Conservation (phyloP, 1,140 invertebrate genomes). For the Drosophila ohnishii region DNA sequence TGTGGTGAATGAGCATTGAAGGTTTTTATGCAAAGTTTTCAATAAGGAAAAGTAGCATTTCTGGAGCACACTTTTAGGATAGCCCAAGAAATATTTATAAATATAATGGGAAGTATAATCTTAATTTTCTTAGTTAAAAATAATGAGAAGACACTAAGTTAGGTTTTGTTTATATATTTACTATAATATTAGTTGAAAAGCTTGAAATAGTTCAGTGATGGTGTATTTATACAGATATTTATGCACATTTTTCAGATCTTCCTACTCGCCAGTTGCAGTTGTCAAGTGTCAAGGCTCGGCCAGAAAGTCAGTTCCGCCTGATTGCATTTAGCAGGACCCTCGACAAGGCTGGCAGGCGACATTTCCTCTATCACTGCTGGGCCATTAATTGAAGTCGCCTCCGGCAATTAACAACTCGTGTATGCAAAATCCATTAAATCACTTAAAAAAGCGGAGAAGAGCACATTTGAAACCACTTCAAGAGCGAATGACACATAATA, state of each 20-base stretch:
- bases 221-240: background rate
- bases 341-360: slow-evolving; percentile 30
- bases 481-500: slow-evolving; percentile 73
- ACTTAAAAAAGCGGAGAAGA: slow-evolving; percentile 56
- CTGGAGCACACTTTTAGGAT: slow-evolving; percentile 21
- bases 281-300: slow-evolving; percentile 10
- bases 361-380: slow-evolving; percentile 54
- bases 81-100: background rate
- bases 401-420: slow-evolving; percentile 75
- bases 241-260: background rate
- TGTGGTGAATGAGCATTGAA: slow-evolving; percentile 8
- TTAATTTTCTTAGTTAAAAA: background rate
- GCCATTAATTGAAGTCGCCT: slow-evolving; percentile 51
- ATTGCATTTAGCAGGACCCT: slow-evolving; percentile 45
- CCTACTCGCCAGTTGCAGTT: slow-evolving; percentile 6
- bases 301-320: slow-evolving; percentile 42
- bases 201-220: background rate
- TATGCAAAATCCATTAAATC: slow-evolving; percentile 82
- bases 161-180: too few species aligned
- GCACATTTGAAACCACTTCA: slow-evolving; percentile 73
- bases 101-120: background rate
- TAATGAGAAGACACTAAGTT: too few species aligned
- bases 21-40: slow-evolving; percentile 2
- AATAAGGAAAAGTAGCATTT: slow-evolving; percentile 3
- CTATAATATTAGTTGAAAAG: background rate